Base-by-base conservation (phyloP, 1,140 invertebrate species). In the Trachymyrmex cornetzi region DNA sequence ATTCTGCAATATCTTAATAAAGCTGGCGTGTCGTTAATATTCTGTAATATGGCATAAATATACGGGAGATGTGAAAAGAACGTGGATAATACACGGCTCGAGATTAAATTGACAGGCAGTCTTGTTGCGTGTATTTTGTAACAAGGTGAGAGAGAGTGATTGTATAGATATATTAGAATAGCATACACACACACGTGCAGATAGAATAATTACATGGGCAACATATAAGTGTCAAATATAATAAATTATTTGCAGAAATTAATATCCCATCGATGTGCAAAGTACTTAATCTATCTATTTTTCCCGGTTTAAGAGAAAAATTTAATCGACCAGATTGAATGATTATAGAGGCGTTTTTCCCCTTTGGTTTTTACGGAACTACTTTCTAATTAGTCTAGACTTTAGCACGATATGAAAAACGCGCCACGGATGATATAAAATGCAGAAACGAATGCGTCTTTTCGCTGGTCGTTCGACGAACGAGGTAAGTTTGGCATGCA, bases 401-500 rank as follows among this genome's bases (percentile, higher is more conserved):
- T 57, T 53, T 9, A 9, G 2, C 4, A 6, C n/a, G 27, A 61
- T 30, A 16, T 55, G 67, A 22, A 74, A 82, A 61, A 57, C 30
- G 69, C 50, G 30, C 30, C n/a, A 22, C 12, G 34, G 19, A 22
- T 5, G 50, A 2, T 30, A 55, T 63, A 67, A 80, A 67, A 77
- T 61, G 22, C 57, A 38, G 85, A 74, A 87, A 77, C 72, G 82
- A 86, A 86, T 79, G 87, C 89, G 79, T 63, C 87, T 90, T 90
- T 90, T 92, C 89, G 89, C 87, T 81, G 85, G 64, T 89, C 48
- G 90, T 79, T 81, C 92, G 75, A 91, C 77, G 91, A 90, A 91
- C 88, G 91, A 94, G 89, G 90, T 88, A 92, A 94, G 93, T 92
- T 94, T 93, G 94, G 94, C 94, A 94, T 94, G 94, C 93, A 95